Base-by-base conservation (phyloP, 2,888 invertebrate species). In the Amphipoea lucens region DNA sequence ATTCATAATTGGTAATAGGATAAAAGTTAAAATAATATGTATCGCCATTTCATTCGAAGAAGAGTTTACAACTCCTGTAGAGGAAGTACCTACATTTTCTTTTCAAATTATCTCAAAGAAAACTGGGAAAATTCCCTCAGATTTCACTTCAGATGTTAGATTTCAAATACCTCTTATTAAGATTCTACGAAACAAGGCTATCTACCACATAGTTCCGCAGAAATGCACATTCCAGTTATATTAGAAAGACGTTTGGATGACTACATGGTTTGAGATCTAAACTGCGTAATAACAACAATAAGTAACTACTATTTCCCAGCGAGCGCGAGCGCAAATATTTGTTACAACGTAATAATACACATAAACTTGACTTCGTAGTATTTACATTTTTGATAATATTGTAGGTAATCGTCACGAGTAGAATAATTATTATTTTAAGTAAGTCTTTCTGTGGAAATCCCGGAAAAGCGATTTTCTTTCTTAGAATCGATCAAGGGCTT, bases 171-270 rank as follows among this genome's bases (percentile, higher is more conserved):
- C 14, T 71, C 48, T 60, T 51, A 65, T 45, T 63, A 81, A 63
- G n/a, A 42, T 83, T 74, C 87, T 42, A 45, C 4, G 54, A 87
- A 87, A 73, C 60, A 17, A 74, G 48, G 57, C 36, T 73, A 79
- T 76, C 66, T 76, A 80, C 66, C 48, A 78, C 76, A 82, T 82
- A 68, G 29, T 70, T 88, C 70, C 68, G 69, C 20, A 77, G 86
- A 88, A 89, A 76, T 70, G 36, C 54, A 74, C 60, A 79, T 86
- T 78, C 88, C 76, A 67, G n/a, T 65, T 29, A 17, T 76, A 74
- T 73, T 80, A 79, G 82, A 87, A 81, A 82, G 82, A 89, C 67
- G 77, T 77, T 82, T 54, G 54, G 66, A 87, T 88, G 85, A 84
- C 88, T 84, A 51, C 63, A 69, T 79, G 57, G 62, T 74, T 72